Conservation (phyloP, 2,797 vertebrate genomes). For the Siniperca obscura region DNA sequence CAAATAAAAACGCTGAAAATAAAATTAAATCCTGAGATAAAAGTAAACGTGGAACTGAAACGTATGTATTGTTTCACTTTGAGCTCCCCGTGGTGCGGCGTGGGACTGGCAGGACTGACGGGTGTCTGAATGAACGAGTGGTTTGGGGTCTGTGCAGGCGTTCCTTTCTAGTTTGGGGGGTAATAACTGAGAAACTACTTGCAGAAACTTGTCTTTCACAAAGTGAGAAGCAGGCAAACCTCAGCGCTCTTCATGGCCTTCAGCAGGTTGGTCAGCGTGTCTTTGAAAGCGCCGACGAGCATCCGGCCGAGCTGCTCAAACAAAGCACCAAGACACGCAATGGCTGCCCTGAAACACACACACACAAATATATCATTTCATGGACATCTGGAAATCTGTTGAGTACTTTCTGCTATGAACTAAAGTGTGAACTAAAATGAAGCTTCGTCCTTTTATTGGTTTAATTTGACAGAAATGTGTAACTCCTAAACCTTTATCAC, state of each 20-base stretch:
- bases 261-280: slow-evolving; percentile 90
- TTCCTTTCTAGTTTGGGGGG: not conserved
- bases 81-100: not conserved
- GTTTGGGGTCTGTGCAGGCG: not conserved
- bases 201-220: too few relatives aligned
- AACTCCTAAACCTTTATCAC: too few relatives aligned
- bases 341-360: slow-evolving; percentile 87
- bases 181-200: not conserved
- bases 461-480: not conserved
- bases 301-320: slow-evolving; percentile 93
- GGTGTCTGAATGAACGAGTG: not conserved
- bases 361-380: not conserved
- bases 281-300: slow-evolving; percentile 89
- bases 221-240: slow-evolving; percentile 66
- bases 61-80: too few relatives aligned
- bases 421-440: not conserved
- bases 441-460: not conserved
- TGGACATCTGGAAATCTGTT: not conserved
- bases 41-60: not conserved
- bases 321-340: slow-evolving; percentile 92
- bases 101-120: not conserved
- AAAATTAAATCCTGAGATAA: not conserved
- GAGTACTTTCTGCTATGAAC: not conserved
- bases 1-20: too few relatives aligned
- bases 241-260: slow-evolving; percentile 96